phyloP scores from a whole-genome alignment of 2,888 invertebrate genomes.

The Metalampra italica region DNA sequence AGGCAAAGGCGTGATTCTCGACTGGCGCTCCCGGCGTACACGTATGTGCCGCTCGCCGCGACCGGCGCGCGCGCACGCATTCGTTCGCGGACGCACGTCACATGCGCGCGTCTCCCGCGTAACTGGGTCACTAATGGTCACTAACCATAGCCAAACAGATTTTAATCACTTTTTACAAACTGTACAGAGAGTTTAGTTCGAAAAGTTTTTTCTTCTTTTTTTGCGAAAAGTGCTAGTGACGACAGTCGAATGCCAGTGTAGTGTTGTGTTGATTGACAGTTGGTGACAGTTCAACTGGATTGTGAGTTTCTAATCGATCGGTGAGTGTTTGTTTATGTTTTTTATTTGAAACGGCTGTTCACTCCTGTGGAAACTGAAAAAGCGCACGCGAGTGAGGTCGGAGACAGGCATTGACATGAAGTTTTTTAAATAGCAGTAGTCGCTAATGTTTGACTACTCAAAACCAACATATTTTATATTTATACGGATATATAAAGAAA shows the following conservation, averaged over 20 bases:
- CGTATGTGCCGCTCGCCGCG: conserved; percentile 12
- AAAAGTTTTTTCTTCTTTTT: conserved; percentile 2
- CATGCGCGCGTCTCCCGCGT: conserved; percentile 41
- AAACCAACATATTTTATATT: no score
- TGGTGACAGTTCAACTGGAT: not conserved
- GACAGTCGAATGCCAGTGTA: conserved; percentile 7
- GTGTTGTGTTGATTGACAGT: conserved; percentile 1
- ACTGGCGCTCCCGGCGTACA: not conserved
- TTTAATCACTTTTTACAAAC: no score
- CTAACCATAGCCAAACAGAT: conserved; percentile 11
- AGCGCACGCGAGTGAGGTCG: no score
- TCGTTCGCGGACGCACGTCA: conserved; percentile 47
- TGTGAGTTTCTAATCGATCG: not conserved
- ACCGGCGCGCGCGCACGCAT: conserved; percentile 39
- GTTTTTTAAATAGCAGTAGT: no score
- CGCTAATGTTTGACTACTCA: no score
- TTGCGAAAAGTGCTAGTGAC: conserved; percentile 2
- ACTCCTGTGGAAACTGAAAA: no score
- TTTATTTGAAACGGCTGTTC: no score
- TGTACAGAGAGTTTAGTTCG: conserved; percentile 18
- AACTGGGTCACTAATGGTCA: conserved; percentile 49
- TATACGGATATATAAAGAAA: no score
- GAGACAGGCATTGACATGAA: no score
- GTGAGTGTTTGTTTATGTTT: conserved; percentile 1
- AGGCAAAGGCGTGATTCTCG: no score